Evolutionary conservation across 2,888 invertebrate species (phyloP).

Genomic region (Diplolepis rosae): DNA sequence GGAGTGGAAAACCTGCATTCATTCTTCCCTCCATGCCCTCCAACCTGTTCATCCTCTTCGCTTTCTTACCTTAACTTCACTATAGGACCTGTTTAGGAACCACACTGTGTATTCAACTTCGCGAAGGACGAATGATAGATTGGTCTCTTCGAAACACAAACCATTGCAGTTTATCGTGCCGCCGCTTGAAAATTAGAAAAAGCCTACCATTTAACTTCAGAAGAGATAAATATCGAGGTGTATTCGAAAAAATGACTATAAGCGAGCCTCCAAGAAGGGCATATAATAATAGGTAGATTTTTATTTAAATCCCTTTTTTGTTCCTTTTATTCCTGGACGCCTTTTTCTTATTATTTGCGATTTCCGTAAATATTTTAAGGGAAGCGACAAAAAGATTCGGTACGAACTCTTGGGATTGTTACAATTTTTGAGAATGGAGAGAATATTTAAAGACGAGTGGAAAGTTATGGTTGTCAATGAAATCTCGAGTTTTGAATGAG

Average conservation of each 20-base stretch:
- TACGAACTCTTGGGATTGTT: slow-evolving; percentile 3
- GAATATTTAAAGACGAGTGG: neutral
- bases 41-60: slow-evolving; percentile 5
- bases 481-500: slow-evolving; percentile 10
- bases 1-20: slow-evolving; percentile 22
- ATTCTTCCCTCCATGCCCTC: slow-evolving; percentile 3
- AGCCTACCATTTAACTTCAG: neutral
- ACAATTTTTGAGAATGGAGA: neutral
- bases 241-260: neutral
- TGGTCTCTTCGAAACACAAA: neutral
- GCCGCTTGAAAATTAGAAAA: neutral
- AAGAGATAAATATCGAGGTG: slow-evolving; percentile 12
- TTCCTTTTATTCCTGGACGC: neutral
- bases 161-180: slow-evolving; percentile 1
- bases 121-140: slow-evolving; percentile 23
- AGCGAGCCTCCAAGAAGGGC: neutral
- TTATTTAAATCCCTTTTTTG: slow-evolving; percentile 6
- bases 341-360: neutral
- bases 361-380: slow-evolving; percentile 15
- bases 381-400: slow-evolving; percentile 2
- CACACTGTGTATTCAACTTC: slow-evolving; percentile 14
- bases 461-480: slow-evolving; percentile 13
- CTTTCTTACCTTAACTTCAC: slow-evolving; percentile 1
- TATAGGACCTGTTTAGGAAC: slow-evolving; percentile 20
- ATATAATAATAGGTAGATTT: slow-evolving; percentile 15